phyloP scores from a whole-genome alignment of 2,797 vertebrate species.

The Limnodromus scolopaceus region DNA sequence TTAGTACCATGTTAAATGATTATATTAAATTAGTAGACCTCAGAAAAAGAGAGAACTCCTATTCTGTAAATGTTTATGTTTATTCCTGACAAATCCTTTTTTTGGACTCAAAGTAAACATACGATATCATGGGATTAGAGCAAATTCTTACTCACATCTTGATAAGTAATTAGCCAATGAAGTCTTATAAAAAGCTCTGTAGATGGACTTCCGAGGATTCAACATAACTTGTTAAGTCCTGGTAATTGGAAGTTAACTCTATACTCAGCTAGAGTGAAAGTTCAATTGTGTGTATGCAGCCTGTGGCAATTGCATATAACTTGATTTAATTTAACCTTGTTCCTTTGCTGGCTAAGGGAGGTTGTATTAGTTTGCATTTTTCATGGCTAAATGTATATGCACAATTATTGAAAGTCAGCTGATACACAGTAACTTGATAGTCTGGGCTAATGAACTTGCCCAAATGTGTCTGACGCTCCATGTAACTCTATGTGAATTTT shows the following conservation, averaged over 20 bases:
- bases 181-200: neutral
- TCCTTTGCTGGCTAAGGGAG: neutral
- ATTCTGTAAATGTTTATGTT: neutral
- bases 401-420: neutral
- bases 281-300: neutral
- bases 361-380: conserved; percentile 7
- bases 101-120: neutral
- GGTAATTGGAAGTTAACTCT: neutral
- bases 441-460: neutral
- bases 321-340: neutral
- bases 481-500: neutral
- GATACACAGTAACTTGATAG: neutral
- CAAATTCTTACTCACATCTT: neutral
- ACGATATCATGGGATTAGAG: neutral
- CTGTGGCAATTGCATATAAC: neutral
- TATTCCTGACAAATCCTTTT: neutral
- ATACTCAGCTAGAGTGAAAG: neutral
- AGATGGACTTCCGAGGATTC: neutral
- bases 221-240: neutral
- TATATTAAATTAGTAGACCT: neutral
- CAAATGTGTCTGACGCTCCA: neutral
- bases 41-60: neutral
- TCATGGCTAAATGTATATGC: neutral
- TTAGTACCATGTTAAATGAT: neutral
- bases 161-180: neutral